Conservation (phyloP, 1,140 invertebrate species). For the Probaryconus sp. region DNA sequence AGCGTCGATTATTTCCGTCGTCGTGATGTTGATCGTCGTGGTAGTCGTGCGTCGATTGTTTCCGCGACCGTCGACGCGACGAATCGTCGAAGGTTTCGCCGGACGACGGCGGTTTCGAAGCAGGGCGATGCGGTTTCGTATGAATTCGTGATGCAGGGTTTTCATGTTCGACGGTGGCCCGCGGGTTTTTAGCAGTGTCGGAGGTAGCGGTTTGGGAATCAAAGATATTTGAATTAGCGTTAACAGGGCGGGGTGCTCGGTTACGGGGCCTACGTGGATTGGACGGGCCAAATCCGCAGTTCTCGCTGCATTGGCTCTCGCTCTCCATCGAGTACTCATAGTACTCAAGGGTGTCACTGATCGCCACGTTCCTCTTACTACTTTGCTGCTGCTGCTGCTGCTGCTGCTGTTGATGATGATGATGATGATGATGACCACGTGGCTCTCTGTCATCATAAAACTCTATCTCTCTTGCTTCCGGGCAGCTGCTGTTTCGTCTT, state of each 20-base stretch:
- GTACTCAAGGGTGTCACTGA: constrained; percentile 77
- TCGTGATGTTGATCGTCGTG: constrained; percentile 64
- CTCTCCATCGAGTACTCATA: constrained; percentile 78
- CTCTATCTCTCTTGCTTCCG: constrained; percentile 70
- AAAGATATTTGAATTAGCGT: constrained; percentile 79
- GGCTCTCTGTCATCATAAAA: constrained; percentile 53
- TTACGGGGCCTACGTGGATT: constrained; percentile 77
- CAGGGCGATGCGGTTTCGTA: constrained; percentile 62
- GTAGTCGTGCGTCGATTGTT: constrained; percentile 62
- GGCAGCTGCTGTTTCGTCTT: constrained; percentile 74
- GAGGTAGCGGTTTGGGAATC: constrained; percentile 79
- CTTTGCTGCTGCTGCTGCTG: constrained; percentile 63
- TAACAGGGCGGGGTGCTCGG: constrained; percentile 77
- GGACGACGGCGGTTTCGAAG: constrained; percentile 53
- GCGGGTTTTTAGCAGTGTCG: constrained; percentile 77
- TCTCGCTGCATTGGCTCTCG: constrained; percentile 78
- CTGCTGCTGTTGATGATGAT: constrained; percentile 18
- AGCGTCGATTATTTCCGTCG: constrained; percentile 71
- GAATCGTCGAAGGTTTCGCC: constrained; percentile 60
- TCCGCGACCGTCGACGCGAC: constrained; percentile 61
- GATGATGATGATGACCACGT: constrained; percentile 5
- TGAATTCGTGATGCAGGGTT: constrained; percentile 64
- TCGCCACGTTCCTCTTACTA: constrained; percentile 77
- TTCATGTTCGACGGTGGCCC: constrained; percentile 65
- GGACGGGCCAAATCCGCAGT: constrained; percentile 79